Base-by-base conservation (phyloP, 2,888 invertebrate species). In the Theodoxus fluviatilis region DNA sequence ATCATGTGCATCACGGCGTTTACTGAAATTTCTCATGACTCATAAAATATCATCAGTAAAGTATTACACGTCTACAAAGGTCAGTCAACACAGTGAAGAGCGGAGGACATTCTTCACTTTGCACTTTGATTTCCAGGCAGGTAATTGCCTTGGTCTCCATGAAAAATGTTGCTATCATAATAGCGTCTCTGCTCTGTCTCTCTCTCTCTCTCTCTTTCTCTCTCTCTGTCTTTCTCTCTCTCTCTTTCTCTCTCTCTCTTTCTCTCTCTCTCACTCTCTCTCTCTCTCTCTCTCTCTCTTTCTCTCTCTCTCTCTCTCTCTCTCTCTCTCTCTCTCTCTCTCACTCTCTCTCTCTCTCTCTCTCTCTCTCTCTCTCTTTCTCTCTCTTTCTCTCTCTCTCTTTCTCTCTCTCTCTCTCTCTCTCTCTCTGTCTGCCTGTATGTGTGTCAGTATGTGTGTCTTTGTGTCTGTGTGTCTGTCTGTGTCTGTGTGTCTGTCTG, bases 251-350 rank as follows among this genome's bases (percentile, higher is more conserved):
- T 57, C 57, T 57, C 57, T 57, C 28, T 31, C 57, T 57, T 33
- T 57, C 3, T 57, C 57, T 25, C 4, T 25, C 31, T 7, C 28
- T 25, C 6, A 31, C 57, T 28, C 57, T 31, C 57, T 57, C 57
- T 57, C 3, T 57, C 57, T 25, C 4, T 25, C 31, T 7, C 28
- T 25, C 6, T 57, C 57, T 28, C 57, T 25, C 57, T 57, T 33
- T 57, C 57, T 57, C 57, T 57, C 57, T 57, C 57, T 57, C 57
- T 57, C 57, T 57, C 57, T 57, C 57, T 57, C 57, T 57, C 57
- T 57, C 57, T 57, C 57, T 57, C 57, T 57, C 57, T 57, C 57
- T 57, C 57, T 57, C 57, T 57, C 57, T 57, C 57, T 57, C 57
- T 28, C 2, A 31, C 57, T 57, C 25, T 22, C 57, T 57, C 18